Percentiles rank a stretch among this genome's conserved stretches.
phyloP scores from a whole-genome alignment of 2,888 invertebrate genomes.

The Agrenia bidenticulata region DNA sequence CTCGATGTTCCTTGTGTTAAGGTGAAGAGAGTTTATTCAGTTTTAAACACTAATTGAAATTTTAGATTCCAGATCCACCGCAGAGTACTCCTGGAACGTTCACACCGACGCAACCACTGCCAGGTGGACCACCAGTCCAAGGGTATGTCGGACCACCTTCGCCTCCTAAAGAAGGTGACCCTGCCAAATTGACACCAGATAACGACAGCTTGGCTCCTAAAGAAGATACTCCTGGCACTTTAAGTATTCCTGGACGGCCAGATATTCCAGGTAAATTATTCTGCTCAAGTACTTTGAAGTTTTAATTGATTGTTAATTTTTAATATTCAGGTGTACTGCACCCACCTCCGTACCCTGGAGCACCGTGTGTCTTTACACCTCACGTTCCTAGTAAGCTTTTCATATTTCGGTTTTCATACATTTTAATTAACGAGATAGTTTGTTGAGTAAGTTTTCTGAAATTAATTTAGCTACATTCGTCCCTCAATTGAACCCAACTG shows the following conservation, averaged over 20 bases:
- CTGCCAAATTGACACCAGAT: constrained; percentile 4
- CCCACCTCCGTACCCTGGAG: constrained; percentile 3
- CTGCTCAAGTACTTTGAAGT: too few species aligned
- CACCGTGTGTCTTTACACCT: constrained; percentile 2
- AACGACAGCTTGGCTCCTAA: not conserved
- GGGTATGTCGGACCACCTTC: constrained; percentile 6
- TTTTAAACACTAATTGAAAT: too few species aligned
- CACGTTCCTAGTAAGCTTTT: not conserved
- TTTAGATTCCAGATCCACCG: constrained; percentile 5
- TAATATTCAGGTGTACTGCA: not conserved
- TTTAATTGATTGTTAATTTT: too few species aligned
- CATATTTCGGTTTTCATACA: too few species aligned
- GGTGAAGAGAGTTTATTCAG: too few species aligned
- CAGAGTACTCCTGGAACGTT: not conserved
- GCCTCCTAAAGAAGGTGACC: constrained; percentile 1
- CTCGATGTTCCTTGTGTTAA: too few species aligned
- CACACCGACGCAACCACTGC: not conserved
- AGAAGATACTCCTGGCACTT: not conserved
- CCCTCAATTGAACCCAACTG: not conserved
- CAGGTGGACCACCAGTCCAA: not conserved
- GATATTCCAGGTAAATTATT: not conserved
- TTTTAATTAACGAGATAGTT: too few species aligned
- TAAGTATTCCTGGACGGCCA: not conserved
- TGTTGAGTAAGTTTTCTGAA: not conserved
- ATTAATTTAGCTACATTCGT: constrained; percentile 1